Conservation (phyloP, 2,888 invertebrate genomes). For the Andricus quercusramuli region DNA sequence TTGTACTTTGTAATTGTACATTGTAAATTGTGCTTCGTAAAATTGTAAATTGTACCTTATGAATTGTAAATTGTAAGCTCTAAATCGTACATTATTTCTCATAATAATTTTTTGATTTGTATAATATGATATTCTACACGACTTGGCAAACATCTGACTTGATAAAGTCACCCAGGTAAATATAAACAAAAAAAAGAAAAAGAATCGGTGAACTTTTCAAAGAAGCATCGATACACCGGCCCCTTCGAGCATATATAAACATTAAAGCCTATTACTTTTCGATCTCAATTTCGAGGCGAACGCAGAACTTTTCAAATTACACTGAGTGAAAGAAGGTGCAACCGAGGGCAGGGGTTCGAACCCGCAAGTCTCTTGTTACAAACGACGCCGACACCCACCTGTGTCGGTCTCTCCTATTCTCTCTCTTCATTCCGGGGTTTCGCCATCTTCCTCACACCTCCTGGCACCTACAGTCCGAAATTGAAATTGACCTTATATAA, state of each 20-base stretch:
- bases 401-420: conserved; percentile 65
- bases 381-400: conserved; percentile 74
- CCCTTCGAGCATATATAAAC: conserved; percentile 51
- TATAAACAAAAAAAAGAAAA: background rate
- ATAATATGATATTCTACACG: background rate
- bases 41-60: background rate
- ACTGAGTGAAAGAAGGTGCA: conserved; percentile 48
- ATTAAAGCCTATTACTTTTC: conserved; percentile 65
- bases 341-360: conserved; percentile 49
- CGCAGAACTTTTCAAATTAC: conserved; percentile 62
- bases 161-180: background rate
- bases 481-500: conserved; percentile 21
- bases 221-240: background rate
- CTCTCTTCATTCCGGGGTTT: conserved; percentile 42
- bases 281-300: conserved; percentile 61
- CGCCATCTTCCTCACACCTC: conserved; percentile 46
- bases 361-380: conserved; percentile 71
- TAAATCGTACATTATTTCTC: background rate
- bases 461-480: conserved; percentile 21
- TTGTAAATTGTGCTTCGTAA: background rate
- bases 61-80: background rate
- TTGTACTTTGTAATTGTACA: background rate
- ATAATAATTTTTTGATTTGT: background rate
- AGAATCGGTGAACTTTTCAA: background rate
- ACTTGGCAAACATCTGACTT: background rate